Evolutionary conservation across 2,888 invertebrate genomes (phyloP).

Genomic region (Ferrisia virgata): DNA sequence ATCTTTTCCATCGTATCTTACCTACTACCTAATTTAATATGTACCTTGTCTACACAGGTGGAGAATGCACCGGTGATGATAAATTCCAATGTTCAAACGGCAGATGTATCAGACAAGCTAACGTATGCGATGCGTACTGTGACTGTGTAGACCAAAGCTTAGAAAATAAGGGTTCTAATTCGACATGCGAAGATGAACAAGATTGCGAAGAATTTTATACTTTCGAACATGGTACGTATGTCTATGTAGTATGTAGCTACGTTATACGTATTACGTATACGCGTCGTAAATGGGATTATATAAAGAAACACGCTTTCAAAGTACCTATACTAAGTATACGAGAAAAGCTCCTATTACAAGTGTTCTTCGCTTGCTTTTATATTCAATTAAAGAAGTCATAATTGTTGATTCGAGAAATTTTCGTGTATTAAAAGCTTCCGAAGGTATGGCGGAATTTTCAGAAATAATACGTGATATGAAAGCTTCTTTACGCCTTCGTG

Average conservation of each 20-base stretch:
- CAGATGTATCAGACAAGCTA: conserved; percentile 54
- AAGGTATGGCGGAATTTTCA: neutral
- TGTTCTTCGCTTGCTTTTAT: neutral
- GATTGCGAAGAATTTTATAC: conserved; percentile 46
- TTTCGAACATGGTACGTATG: conserved; percentile 45
- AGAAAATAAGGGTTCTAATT: neutral
- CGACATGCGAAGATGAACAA: conserved; percentile 46
- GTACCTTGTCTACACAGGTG: conserved; percentile 49
- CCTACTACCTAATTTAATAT: neutral
- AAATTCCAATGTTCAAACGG: conserved; percentile 54
- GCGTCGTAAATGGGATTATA: neutral
- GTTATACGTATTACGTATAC: no score
- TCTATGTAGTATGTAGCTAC: no score
- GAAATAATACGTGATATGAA: neutral
- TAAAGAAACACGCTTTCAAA: neutral
- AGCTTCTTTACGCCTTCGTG: neutral
- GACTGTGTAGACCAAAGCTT: conserved; percentile 53
- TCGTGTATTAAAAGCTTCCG: neutral
- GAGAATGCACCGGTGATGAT: conserved; percentile 50
- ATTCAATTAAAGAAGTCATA: conserved; percentile 10
- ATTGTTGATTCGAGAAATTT: conserved; percentile 15
- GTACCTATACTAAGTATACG: neutral
- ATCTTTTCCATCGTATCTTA: neutral
- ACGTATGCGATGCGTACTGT: conserved; percentile 56
- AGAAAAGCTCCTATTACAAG: neutral